Evolutionary conservation across 2,113 vertebrate species (phyloP), one percentile per base, ranked within the genome.

Genomic region (Tichodroma muraria): DNA sequence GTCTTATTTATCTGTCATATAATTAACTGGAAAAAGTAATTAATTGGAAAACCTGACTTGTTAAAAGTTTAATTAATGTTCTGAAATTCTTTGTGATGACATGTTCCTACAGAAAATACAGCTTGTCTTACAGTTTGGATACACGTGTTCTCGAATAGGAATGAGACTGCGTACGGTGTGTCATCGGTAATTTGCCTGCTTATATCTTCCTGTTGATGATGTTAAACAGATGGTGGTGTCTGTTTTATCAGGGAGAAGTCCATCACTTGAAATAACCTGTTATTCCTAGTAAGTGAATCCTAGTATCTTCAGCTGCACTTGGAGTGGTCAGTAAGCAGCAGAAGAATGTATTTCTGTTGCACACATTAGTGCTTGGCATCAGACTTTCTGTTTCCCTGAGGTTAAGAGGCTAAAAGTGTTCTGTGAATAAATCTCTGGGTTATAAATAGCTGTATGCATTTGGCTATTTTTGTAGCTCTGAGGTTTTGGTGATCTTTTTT

Each of bases 21-120:
- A 93, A 94, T 96, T 97, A 93, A 54, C n/a, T 75, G 72, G 24
- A 40, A 94, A 52, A 90, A 93, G 82, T 83, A 90, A 83, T 96
- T 95, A 95, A 91, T 77, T 85, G 82, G 82, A 77, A 94, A 93
- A 88, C 38, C 18, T 49, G 53, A 91, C 92, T 94, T 88, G 85
- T 83, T 93, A 90, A 80, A 85, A 86, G 72, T 81, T 93, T 88
- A 94, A 88, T 96, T 94, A 95, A 85, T 3, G 22, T 69, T 89
- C 79, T 59, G 59, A 84, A 91, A 33, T 89, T 85, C 42, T 94
- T 91, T 70, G 73, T 77, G 71, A 73, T 94, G 71, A 90, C 90
- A 70, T 53, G 15, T 79, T 88, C 31, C 78, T 59, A 4, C 68
- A 57, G 81, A 83, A 92, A 76, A 85, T 38, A 40, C 70, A 78